These are phyloP conservation scores for Heliconius nattereri DNA, from an alignment of 1,140 invertebrate genomes.

Conservation along the genomic window DNA sequence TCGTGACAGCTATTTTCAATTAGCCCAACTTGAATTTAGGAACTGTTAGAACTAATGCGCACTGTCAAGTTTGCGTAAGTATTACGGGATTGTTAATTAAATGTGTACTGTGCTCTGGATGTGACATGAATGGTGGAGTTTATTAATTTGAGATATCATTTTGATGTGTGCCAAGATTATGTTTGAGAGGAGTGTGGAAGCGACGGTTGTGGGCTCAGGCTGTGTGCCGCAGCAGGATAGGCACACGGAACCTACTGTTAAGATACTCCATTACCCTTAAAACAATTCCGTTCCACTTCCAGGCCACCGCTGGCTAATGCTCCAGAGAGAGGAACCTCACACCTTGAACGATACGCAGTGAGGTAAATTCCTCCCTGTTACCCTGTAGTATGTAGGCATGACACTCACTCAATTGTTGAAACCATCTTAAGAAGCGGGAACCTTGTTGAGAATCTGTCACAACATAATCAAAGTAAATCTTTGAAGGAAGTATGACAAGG, in stretches of 20 bases:
- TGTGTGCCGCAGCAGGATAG: too few relatives aligned
- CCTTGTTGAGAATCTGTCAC: too few relatives aligned
- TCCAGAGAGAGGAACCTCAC: too few relatives aligned
- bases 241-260: too few relatives aligned
- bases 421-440: neutral
- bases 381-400: too few relatives aligned
- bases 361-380: too few relatives aligned
- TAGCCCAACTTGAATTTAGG: conserved; percentile 40
- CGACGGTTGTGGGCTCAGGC: too few relatives aligned
- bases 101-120: conserved; percentile 12
- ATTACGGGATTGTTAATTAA: conserved; percentile 29
- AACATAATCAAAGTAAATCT: neutral
- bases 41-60: conserved; percentile 34
- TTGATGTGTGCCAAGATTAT: neutral
- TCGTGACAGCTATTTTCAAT: conserved; percentile 47
- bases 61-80: conserved; percentile 28
- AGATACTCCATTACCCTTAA: too few relatives aligned
- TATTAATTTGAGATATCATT: neutral
- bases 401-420: too few relatives aligned
- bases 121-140: neutral
- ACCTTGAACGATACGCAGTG: too few relatives aligned
- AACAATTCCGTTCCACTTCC: too few relatives aligned
- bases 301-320: too few relatives aligned
- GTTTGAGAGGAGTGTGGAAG: neutral
- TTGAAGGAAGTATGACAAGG: neutral